These are phyloP conservation scores for Gymnoscopelus microlampas DNA, from an alignment of 2,797 vertebrate genomes.

Conservation along the genomic window DNA sequence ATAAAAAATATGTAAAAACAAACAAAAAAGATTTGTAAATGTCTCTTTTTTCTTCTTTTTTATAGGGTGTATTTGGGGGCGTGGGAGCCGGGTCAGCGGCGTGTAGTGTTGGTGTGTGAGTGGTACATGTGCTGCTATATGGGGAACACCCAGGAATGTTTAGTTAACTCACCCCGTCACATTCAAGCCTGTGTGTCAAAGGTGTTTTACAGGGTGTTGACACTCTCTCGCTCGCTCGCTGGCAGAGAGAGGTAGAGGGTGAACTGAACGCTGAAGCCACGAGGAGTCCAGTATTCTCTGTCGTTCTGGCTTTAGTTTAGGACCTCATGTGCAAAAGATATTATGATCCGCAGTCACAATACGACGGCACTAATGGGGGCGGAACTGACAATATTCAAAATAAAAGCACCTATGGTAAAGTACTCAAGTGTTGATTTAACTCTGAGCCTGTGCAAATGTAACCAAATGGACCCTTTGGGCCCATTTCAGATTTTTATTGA, in stretches of 20 bases:
- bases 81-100: constrained; percentile 65
- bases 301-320: no score
- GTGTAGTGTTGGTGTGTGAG: constrained; percentile 44
- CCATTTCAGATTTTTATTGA: no score
- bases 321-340: no score
- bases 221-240: constrained; percentile 75
- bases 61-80: constrained; percentile 39
- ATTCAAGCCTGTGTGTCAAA: constrained; percentile 81
- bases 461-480: no score
- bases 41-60: constrained; percentile 12
- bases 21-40: neutral
- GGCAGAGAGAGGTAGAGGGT: constrained; percentile 47
- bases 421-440: no score
- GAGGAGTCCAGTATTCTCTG: neutral
- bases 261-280: constrained; percentile 45
- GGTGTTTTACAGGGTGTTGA: constrained; percentile 81
- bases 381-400: no score
- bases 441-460: no score
- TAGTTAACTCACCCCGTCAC: constrained; percentile 71
- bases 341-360: no score
- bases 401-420: no score
- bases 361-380: no score
- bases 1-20: neutral
- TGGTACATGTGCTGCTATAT: constrained; percentile 61
- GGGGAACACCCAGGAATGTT: constrained; percentile 81